A percentile compares a stretch with the other conserved stretches of the same genome.
These are phyloP conservation scores for Dryomyza anilis DNA, from an alignment of 2,888 invertebrate genomes.

Conservation along the genomic window DNA sequence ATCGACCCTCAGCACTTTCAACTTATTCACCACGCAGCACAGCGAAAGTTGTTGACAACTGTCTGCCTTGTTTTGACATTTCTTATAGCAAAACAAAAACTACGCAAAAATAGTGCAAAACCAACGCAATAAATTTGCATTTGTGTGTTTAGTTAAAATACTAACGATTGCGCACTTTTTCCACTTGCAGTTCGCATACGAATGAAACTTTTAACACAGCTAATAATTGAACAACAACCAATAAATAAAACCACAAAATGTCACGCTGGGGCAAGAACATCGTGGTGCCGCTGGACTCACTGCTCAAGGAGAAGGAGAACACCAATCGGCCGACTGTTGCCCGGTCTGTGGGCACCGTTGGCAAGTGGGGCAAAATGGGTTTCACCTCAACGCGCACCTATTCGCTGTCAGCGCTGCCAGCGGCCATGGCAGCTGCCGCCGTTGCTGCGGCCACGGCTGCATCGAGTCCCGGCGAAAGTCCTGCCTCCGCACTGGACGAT, in stretches of 20 bases:
- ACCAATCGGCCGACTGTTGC: constrained; percentile 88
- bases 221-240: neutral
- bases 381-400: constrained; percentile 84
- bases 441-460: constrained; percentile 36
- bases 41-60: constrained; percentile 33
- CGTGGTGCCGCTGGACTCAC: constrained; percentile 69
- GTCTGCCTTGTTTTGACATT: constrained; percentile 35
- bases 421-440: constrained; percentile 44
- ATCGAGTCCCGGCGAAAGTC: constrained; percentile 46
- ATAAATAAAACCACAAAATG: constrained; percentile 57
- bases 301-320: constrained; percentile 73
- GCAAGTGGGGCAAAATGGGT: constrained; percentile 93
- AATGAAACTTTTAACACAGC: constrained; percentile 26
- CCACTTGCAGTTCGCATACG: constrained; percentile 13
- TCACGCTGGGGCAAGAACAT: constrained; percentile 71
- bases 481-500: constrained; percentile 49
- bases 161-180: neutral
- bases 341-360: constrained; percentile 87
- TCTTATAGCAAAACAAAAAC: constrained; percentile 25
- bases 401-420: constrained; percentile 52
- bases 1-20: no score
- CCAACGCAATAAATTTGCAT: no score
- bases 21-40: constrained; percentile 18
- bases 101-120: no score
- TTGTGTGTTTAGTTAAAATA: neutral